phyloP scores from a whole-genome alignment of 92 coral and sea anemone species.

The Diadumene lineata region DNA sequence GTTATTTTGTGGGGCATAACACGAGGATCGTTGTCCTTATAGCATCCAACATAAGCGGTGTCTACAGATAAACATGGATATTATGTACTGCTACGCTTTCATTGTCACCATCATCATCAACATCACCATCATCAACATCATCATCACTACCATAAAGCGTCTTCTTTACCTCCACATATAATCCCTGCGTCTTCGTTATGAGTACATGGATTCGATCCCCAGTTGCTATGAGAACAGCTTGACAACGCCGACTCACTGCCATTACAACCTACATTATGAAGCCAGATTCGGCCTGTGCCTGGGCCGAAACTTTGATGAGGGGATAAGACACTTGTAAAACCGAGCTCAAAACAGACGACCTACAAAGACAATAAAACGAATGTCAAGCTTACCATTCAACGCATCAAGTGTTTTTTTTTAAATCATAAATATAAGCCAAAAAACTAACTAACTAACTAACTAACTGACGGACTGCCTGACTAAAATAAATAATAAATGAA shows the following conservation, averaged over 20 bases:
- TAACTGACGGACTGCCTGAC: too few species aligned
- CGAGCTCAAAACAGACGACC: constrained; percentile 74
- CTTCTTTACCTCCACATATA: constrained; percentile 69
- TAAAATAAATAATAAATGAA: too few species aligned
- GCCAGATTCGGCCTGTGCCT: constrained; percentile 72
- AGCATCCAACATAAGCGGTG: constrained; percentile 76
- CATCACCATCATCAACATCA: background rate
- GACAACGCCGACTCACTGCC: constrained; percentile 65
- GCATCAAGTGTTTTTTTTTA: too few species aligned
- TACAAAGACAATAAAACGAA: background rate
- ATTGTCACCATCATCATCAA: background rate
- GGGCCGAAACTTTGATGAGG: constrained; percentile 77
- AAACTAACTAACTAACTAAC: too few species aligned
- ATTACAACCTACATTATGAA: constrained; percentile 50
- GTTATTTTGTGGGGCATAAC: constrained; percentile 55
- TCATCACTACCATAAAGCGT: background rate
- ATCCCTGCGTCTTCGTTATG: constrained; percentile 78
- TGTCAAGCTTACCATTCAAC: too few species aligned
- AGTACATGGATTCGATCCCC: constrained; percentile 55
- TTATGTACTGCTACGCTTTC: too few species aligned
- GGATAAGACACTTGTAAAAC: constrained; percentile 63
- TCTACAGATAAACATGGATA: constrained; percentile 55
- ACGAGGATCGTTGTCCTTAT: constrained; percentile 43
- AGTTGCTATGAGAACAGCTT: constrained; percentile 31
- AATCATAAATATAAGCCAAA: too few species aligned